Conservation (phyloP, 2,113 vertebrate genomes). For the Chamaetylas fuelleborni region DNA sequence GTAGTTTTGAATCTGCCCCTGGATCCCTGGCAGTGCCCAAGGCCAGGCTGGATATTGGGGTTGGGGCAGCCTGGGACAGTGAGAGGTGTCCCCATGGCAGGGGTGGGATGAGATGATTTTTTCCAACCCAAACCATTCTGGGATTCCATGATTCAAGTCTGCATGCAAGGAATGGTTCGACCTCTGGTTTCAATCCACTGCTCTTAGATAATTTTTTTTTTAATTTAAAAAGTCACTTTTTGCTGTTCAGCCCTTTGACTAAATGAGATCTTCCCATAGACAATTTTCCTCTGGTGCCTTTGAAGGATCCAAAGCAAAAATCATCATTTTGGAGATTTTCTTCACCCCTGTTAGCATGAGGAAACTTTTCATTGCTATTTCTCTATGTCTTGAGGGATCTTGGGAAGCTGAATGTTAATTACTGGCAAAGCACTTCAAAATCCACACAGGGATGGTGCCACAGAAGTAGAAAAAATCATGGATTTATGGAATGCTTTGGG, state of each 20-base stretch:
- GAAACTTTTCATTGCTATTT: not conserved
- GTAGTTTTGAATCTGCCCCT: not conserved
- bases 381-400: not conserved
- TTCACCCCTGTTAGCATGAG: not conserved
- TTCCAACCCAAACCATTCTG: not conserved
- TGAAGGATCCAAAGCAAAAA: not conserved
- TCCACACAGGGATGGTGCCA: not conserved
- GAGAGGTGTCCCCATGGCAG: not conserved
- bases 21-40: not conserved
- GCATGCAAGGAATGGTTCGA: not conserved
- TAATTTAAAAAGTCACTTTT: not conserved
- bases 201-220: not conserved
- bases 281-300: not conserved
- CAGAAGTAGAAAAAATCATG: not conserved
- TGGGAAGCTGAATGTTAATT: not conserved
- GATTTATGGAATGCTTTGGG: not conserved
- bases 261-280: not conserved
- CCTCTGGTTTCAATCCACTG: not conserved
- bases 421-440: not conserved
- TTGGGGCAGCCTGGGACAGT: not conserved
- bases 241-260: not conserved
- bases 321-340: not conserved
- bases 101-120: accelerated
- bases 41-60: not conserved
- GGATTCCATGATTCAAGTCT: not conserved